phyloP scores from a whole-genome alignment of 2,888 invertebrate species.

The Philonicus albiceps region DNA sequence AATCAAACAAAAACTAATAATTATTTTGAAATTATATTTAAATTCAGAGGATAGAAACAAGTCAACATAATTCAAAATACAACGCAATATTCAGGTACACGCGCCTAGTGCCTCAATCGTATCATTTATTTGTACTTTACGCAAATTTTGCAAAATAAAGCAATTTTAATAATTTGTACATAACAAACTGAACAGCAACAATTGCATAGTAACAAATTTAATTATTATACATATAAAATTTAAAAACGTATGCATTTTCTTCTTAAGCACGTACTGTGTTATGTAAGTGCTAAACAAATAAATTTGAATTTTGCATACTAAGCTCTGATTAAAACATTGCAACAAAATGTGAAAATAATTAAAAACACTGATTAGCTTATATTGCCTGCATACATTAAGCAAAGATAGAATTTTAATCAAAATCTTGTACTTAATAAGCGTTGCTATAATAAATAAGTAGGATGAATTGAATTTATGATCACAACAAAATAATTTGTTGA shows the following conservation, averaged over 20 bases:
- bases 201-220: not conserved
- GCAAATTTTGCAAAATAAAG: not conserved
- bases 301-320: not conserved
- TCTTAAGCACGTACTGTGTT: not conserved
- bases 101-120: not conserved
- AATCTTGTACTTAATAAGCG: no score
- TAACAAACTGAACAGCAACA: not conserved
- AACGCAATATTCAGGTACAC: not conserved
- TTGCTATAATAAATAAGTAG: no score
- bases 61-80: not conserved
- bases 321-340: not conserved
- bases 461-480: no score
- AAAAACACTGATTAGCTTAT: not conserved
- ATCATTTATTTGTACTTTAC: no score
- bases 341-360: not conserved
- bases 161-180: not conserved
- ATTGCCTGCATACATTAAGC: not conserved
- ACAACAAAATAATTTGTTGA: no score
- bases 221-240: not conserved
- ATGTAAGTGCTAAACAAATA: not conserved
- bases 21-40: not conserved
- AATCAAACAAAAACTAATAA: not conserved
- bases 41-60: not conserved
- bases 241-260: not conserved
- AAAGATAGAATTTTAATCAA: no score